Percentiles rank a stretch among this genome's conserved stretches.
These are phyloP conservation scores for Drosophila kepulauana DNA, from an alignment of 1,140 invertebrate species.

Conservation along the genomic window DNA sequence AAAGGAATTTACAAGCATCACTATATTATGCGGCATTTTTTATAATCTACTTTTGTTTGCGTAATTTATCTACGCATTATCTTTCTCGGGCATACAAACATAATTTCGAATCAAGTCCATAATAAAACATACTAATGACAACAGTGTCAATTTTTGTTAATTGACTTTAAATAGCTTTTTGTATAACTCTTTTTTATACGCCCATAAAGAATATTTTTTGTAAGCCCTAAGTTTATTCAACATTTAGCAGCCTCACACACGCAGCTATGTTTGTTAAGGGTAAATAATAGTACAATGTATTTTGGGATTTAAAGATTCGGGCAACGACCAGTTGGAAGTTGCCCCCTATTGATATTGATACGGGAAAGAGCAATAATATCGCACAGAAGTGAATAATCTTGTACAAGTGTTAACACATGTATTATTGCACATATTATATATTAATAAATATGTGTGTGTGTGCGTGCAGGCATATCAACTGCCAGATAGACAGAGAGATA, in stretches of 20 bases:
- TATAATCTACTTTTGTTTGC: not conserved
- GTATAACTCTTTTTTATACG: not conserved
- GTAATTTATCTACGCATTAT: constrained; percentile 2
- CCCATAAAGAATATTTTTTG: not conserved
- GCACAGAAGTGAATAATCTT: constrained; percentile 13
- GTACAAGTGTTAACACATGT: constrained; percentile 25
- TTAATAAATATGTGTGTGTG: constrained; percentile 3
- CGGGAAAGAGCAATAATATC: constrained; percentile 5
- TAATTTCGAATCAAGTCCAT: not conserved
- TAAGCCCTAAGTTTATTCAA: not conserved
- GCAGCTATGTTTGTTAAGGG: not conserved
- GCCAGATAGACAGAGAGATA: constrained; percentile 29
- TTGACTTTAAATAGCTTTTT: not conserved
- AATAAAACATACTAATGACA: not conserved
- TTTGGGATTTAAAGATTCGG: constrained; percentile 1
- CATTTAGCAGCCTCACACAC: not conserved
- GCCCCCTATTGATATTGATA: constrained; percentile 9
- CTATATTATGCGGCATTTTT: not conserved
- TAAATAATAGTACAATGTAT: constrained; percentile 1
- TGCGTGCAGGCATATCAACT: not conserved
- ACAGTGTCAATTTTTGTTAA: not conserved
- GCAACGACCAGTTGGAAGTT: constrained; percentile 6
- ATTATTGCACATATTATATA: constrained; percentile 16
- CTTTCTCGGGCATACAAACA: not conserved
- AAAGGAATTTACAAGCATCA: too few species aligned